Base-by-base conservation (phyloP, 2,113 vertebrate genomes). In the Carassius auratus region DNA sequence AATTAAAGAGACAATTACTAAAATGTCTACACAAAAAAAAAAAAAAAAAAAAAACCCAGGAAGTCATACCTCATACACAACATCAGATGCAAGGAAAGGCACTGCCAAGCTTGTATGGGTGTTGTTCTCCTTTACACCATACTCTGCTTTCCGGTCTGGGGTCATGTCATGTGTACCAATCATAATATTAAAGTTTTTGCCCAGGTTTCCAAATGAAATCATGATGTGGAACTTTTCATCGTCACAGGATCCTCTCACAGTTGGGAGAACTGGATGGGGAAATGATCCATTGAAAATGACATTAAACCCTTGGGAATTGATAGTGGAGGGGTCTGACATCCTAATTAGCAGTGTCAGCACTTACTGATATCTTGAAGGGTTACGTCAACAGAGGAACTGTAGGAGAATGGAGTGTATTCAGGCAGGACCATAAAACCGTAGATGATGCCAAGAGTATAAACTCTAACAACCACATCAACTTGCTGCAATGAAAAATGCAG, bases 341-440 rank as follows among this genome's bases (percentile, higher is more conserved):
- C 42, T 2, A 45, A 9, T 45, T 9, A 45, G 8, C 42, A 2
- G 42, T 45, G 38, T 42, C 42, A 8, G 42, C 38, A 79, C 94
- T 90, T 84, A 95, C 95, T 89, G 86, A 93, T 82, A 84, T 95
- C 94, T 45, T 90, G 76, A 21, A 92, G 85, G 61, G 82, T 89
- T 0, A 83, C 89, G 13, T 92, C n/a, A 14, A 93, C 13, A 0
- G 85, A 76, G 1, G 90, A 82, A 3, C 77, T 1, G n/a, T 93
- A 84, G 71, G 91, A 73, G 76, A 95, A 95, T 0, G 90, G 84
- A 5, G 38, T 81, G 13, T 84, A 80, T 52, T 95, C 93, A 42
- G 95, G 94, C 10, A 90, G 21, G 42, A 94, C 85, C 2, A 93
- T 0, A 2, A 95, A 90, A 0, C 94, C 94, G 74, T 92, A 93